These are phyloP conservation scores for mouse (Mus musculus) DNA, from an alignment of 2,113 vertebrate species.

Conservation along the genomic window DNA sequence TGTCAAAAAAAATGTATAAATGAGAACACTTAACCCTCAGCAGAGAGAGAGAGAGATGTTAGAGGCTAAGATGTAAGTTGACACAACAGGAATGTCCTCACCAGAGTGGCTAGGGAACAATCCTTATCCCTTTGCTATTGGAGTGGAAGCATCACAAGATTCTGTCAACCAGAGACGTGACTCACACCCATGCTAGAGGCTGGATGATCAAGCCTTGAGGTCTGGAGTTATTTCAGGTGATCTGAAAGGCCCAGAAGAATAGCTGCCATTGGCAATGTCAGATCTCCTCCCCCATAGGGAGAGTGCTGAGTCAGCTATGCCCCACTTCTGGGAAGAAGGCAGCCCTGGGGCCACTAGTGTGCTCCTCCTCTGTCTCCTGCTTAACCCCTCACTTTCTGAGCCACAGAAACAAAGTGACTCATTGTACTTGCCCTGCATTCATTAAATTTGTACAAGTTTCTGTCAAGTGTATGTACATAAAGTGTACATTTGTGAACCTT, in stretches of 20 bases:
- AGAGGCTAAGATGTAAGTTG: conserved; percentile 35
- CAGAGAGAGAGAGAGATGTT: not conserved
- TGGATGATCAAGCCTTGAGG: not conserved
- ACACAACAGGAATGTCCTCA: not conserved
- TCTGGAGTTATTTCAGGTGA: not conserved
- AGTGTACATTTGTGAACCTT: not conserved
- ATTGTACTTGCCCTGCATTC: not conserved
- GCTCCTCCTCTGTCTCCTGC: not conserved
- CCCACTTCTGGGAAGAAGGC: not conserved
- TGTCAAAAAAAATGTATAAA: conserved; percentile 46
- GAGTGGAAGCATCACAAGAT: not conserved
- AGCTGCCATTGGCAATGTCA: not conserved
- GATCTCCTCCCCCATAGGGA: not conserved
- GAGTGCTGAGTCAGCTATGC: not conserved
- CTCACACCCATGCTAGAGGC: not conserved
- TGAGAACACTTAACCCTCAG: not conserved
- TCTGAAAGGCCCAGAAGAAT: not conserved
- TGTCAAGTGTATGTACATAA: not conserved
- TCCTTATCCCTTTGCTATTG: not conserved
- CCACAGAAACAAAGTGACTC: conserved; percentile 44
- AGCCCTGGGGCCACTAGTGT: not conserved
- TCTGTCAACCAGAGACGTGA: not conserved
- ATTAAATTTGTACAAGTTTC: not conserved
- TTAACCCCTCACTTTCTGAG: conserved; percentile 21
- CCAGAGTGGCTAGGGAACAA: not conserved